Evolutionary conservation across 2,888 invertebrate genomes (phyloP).

Genomic region (Erebia palarica): DNA sequence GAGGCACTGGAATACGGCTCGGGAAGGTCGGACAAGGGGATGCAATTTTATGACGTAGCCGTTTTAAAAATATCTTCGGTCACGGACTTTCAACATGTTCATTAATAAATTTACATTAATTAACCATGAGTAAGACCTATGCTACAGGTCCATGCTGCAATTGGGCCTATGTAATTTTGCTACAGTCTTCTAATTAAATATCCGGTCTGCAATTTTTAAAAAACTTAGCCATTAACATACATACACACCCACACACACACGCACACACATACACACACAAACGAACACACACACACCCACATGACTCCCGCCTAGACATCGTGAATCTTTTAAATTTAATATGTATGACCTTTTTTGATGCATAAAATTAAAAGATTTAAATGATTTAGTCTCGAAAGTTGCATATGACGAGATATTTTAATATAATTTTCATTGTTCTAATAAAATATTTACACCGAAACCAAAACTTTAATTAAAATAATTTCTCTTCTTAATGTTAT

Average conservation of each 20-base stretch:
- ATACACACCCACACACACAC: too few relatives aligned
- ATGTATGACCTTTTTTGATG: not conserved
- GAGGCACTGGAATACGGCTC: not conserved
- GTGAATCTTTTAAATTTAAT: too few relatives aligned
- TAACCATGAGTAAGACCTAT: not conserved
- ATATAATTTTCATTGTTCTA: not conserved
- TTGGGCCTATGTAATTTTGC: too few relatives aligned
- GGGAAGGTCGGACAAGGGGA: not conserved
- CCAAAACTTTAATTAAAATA: conserved; percentile 4
- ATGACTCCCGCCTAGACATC: too few relatives aligned
- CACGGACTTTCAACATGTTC: not conserved
- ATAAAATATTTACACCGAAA: not conserved
- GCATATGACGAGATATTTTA: not conserved
- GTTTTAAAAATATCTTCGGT: not conserved
- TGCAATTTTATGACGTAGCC: not conserved
- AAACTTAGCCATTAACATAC: too few relatives aligned
- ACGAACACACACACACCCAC: too few relatives aligned
- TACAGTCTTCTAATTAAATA: too few relatives aligned
- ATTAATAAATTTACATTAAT: too few relatives aligned
- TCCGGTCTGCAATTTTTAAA: too few relatives aligned
- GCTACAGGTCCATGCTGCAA: not conserved
- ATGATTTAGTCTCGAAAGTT: not conserved
- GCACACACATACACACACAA: too few relatives aligned
- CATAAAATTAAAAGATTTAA: not conserved
- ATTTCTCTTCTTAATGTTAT: not conserved